Conservation (phyloP, 2,797 vertebrate species). For the Urophycis tenuis region DNA sequence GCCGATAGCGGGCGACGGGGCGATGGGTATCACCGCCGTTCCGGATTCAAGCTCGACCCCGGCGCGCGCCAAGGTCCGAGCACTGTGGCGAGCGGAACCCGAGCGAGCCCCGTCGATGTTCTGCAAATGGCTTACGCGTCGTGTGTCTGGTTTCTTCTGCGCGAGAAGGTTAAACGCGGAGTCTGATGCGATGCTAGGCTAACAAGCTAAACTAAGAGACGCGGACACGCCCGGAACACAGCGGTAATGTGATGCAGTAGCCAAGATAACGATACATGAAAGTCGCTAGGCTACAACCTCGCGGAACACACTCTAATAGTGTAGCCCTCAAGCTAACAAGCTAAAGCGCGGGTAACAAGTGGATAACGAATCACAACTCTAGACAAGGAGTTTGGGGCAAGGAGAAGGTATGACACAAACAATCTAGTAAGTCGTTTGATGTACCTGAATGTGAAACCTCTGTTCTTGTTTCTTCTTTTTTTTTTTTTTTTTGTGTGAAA, state of each 20-base stretch:
- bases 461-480: background rate
- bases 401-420: background rate
- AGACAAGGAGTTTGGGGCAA: background rate
- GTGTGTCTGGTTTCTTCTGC: background rate
- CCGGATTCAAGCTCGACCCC: conserved; percentile 49
- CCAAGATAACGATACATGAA: background rate
- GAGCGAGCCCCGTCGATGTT: background rate
- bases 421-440: background rate
- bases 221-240: background rate
- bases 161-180: background rate
- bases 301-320: background rate
- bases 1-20: conserved; percentile 49
- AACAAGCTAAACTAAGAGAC: background rate
- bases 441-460: conserved; percentile 3
- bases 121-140: background rate
- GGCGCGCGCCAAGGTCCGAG: background rate
- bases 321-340: background rate
- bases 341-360: background rate
- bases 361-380: background rate
- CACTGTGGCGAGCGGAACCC: background rate
- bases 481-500: background rate
- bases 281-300: background rate
- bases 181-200: background rate
- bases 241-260: background rate
- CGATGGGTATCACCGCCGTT: conserved; percentile 57